A percentile compares a stretch with the other conserved stretches of the same genome.
phyloP scores from a whole-genome alignment of 2,888 invertebrate species.

The Pasiphila rectangulata region DNA sequence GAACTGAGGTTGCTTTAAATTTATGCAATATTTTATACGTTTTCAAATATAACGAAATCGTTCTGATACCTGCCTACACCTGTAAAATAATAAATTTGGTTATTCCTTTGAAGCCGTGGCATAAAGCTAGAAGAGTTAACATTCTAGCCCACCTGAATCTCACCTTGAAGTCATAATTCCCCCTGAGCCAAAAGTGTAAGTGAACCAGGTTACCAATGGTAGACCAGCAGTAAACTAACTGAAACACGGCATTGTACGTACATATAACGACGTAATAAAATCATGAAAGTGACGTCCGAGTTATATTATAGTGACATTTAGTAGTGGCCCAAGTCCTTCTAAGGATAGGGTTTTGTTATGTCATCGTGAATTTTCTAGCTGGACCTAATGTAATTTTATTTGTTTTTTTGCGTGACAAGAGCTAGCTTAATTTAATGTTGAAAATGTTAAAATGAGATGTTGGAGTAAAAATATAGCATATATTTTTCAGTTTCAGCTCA shows the following conservation, averaged over 20 bases:
- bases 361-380: slow-evolving; percentile 25
- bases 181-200: slow-evolving; percentile 9
- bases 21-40: too few relatives aligned
- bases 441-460: background rate
- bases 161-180: background rate
- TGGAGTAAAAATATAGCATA: too few relatives aligned
- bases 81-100: too few relatives aligned
- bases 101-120: background rate
- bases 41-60: too few relatives aligned
- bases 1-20: too few relatives aligned
- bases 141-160: background rate
- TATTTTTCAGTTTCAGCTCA: too few relatives aligned
- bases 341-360: slow-evolving; percentile 31
- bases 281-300: slow-evolving; percentile 57
- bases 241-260: slow-evolving; percentile 41
- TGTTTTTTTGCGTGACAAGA: background rate
- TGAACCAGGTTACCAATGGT: slow-evolving; percentile 41
- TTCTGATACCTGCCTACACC: too few relatives aligned
- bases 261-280: slow-evolving; percentile 63
- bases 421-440: background rate
- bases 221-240: slow-evolving; percentile 48
- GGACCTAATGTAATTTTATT: slow-evolving; percentile 17
- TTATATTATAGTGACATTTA: slow-evolving; percentile 62
- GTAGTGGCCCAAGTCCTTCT: slow-evolving; percentile 42
- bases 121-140: background rate